Percentiles rank a stretch among this genome's conserved stretches.
Conservation (phyloP, 2,797 vertebrate species). For the Poecilia gillii region DNA sequence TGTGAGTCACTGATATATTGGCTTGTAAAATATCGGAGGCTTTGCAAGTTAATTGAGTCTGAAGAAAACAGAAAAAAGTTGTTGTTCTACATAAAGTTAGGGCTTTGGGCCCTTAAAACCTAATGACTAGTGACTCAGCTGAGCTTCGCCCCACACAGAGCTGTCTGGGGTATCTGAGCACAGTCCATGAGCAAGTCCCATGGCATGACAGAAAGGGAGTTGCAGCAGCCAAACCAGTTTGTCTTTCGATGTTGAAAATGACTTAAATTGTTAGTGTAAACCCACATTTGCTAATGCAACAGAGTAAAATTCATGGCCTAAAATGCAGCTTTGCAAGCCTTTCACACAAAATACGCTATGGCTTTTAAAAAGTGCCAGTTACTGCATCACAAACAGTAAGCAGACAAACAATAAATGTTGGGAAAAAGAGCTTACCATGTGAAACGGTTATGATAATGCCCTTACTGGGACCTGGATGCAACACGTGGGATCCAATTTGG, state of each 20-base stretch:
- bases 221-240: not conserved
- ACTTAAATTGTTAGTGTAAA: not conserved
- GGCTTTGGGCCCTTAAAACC: not conserved
- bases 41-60: not conserved
- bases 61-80: not conserved
- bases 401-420: not conserved
- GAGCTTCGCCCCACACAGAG: not conserved
- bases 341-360: not conserved
- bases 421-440: not conserved
- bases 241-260: not conserved
- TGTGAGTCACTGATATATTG: too few species aligned
- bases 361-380: not conserved
- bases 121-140: not conserved
- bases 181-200: not conserved
- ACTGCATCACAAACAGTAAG: not conserved
- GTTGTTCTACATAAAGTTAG: not conserved
- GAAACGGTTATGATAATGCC: not conserved
- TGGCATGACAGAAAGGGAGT: not conserved
- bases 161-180: not conserved
- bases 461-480: not conserved
- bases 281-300: not conserved
- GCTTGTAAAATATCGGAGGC: too few species aligned
- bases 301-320: not conserved
- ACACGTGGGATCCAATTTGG: not conserved
- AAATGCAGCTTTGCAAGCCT: not conserved